Conservation (phyloP, 2,797 vertebrate genomes). For the Semaprochilodus insignis region DNA sequence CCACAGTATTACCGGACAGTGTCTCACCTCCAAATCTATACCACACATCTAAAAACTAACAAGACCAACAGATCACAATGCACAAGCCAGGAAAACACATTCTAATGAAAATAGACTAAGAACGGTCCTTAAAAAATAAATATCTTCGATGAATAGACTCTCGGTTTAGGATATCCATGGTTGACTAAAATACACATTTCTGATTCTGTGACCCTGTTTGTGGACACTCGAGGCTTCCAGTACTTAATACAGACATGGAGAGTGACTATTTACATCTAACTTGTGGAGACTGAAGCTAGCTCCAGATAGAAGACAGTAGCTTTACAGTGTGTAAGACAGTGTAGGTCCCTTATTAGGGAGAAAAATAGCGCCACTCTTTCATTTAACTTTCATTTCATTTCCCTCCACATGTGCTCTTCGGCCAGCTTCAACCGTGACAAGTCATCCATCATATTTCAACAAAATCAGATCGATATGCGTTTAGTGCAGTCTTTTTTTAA, state of each 20-base stretch:
- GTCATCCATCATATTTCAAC: neutral
- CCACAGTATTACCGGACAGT: neutral
- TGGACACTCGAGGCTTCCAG: constrained; percentile 37
- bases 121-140: constrained; percentile 47
- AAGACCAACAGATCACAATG: neutral
- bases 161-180: neutral
- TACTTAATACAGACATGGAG: constrained; percentile 18
- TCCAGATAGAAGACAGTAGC: constrained; percentile 4
- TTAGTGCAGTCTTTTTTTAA: constrained; percentile 37
- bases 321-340: constrained; percentile 17
- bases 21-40: neutral
- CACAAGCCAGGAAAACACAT: neutral
- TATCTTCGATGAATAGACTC: constrained; percentile 25
- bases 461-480: constrained; percentile 15
- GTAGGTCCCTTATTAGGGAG: neutral
- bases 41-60: neutral
- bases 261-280: constrained; percentile 10
- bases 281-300: neutral
- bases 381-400: neutral
- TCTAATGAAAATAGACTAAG: neutral
- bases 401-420: constrained; percentile 14
- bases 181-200: constrained; percentile 36
- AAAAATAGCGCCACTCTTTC: neutral
- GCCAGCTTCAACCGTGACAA: neutral
- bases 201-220: constrained; percentile 35